Conservation (phyloP, 2,888 invertebrate species). For the Hoplodrina ambigua region DNA sequence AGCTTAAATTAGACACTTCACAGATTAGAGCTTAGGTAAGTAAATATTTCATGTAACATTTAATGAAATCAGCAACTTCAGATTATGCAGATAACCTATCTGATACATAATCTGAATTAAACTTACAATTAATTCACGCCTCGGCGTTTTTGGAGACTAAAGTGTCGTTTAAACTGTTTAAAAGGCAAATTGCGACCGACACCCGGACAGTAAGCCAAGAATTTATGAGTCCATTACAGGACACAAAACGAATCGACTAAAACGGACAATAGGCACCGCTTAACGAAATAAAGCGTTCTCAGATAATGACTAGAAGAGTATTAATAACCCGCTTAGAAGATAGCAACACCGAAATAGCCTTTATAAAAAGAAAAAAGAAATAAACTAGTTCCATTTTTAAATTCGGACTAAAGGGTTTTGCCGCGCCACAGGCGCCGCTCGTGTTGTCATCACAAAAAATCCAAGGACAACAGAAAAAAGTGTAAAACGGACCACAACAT, state of each 20-base stretch:
- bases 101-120: slow-evolving; percentile 20
- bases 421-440: slow-evolving; percentile 86
- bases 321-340: slow-evolving; percentile 78
- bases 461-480: slow-evolving; percentile 80
- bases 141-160: slow-evolving; percentile 29
- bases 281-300: slow-evolving; percentile 79
- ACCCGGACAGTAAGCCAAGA: slow-evolving; percentile 63
- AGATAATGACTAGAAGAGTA: slow-evolving; percentile 84
- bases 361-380: slow-evolving; percentile 64
- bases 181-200: slow-evolving; percentile 66
- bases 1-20: background rate
- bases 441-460: slow-evolving; percentile 82
- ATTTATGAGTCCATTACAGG: slow-evolving; percentile 71
- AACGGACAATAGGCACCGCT: slow-evolving; percentile 73
- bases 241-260: slow-evolving; percentile 70
- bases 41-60: slow-evolving; percentile 16
- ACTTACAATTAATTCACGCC: slow-evolving; percentile 25
- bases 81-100: slow-evolving; percentile 12
- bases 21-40: slow-evolving; percentile 1
- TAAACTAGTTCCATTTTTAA: slow-evolving; percentile 74
- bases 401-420: slow-evolving; percentile 84
- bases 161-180: slow-evolving; percentile 36
- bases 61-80: slow-evolving; percentile 11
- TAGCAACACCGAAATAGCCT: slow-evolving; percentile 59
- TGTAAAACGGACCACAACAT: slow-evolving; percentile 87